Evolutionary conservation across 1,140 invertebrate species (phyloP).

Genomic region (Bilobella aurantiaca): DNA sequence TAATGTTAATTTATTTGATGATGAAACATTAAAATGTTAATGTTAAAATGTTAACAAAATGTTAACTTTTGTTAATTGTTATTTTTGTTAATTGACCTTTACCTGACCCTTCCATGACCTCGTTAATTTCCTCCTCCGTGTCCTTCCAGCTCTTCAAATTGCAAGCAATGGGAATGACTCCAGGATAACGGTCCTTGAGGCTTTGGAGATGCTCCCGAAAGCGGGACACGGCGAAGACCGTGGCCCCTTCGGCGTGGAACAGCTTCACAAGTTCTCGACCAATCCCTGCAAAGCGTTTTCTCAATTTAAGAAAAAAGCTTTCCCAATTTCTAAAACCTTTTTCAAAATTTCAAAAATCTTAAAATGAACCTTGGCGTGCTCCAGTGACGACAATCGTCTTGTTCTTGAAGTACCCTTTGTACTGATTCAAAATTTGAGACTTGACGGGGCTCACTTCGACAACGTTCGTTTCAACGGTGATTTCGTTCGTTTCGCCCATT

Average conservation of each 20-base stretch:
- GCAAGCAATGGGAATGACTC: conserved; percentile 49
- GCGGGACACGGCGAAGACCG: conserved; percentile 62
- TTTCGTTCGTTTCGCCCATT: not conserved
- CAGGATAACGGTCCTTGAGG: conserved; percentile 52
- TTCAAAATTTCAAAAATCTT: not conserved
- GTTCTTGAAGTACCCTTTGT: not conserved
- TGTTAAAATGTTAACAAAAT: no score
- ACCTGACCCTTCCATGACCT: conserved; percentile 33
- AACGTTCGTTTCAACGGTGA: not conserved
- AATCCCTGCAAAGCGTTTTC: no score
- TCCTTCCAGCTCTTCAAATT: conserved; percentile 68
- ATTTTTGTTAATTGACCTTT: no score
- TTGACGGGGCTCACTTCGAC: not conserved
- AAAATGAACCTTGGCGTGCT: not conserved
- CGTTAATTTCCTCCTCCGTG: conserved; percentile 50
- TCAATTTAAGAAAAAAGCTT: conserved; percentile 11
- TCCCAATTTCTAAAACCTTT: not conserved
- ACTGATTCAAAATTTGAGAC: not conserved
- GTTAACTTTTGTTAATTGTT: no score
- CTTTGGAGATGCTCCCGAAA: conserved; percentile 53
- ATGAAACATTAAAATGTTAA: no score
- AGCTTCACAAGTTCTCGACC: conserved; percentile 56
- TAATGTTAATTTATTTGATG: no score
- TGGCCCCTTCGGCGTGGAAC: conserved; percentile 53
- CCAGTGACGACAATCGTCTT: not conserved